phyloP scores from a whole-genome alignment of 1,140 invertebrate species.

The Aphaenogaster rudis region DNA sequence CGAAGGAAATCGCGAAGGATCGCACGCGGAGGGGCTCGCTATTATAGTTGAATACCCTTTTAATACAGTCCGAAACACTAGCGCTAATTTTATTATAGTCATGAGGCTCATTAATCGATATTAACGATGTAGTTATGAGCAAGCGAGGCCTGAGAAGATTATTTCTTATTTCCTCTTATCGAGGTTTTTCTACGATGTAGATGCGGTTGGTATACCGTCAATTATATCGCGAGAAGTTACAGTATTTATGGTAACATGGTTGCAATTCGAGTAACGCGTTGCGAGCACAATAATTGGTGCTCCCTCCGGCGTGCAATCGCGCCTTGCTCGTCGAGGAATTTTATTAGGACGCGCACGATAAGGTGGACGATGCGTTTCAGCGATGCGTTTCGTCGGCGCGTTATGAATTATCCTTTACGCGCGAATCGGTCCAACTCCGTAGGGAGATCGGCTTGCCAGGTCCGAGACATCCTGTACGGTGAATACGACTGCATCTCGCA shows the following conservation, averaged over 20 bases:
- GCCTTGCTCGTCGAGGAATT: constrained; percentile 16
- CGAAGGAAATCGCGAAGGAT: not conserved
- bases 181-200: not conserved
- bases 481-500: not conserved
- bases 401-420: constrained; percentile 35
- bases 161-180: not conserved
- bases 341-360: constrained; percentile 32
- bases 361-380: constrained; percentile 7
- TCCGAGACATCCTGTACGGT: not conserved
- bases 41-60: not conserved
- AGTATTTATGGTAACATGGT: constrained; percentile 7
- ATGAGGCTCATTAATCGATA: not conserved
- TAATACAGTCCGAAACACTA: too few species aligned
- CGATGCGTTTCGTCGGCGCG: not conserved
- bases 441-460: not conserved
- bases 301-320: not conserved
- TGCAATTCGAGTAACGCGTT: constrained; percentile 45
- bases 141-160: not conserved
- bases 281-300: constrained; percentile 56
- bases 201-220: not conserved
- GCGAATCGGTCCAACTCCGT: not conserved
- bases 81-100: not conserved
- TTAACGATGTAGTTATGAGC: not conserved
- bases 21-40: too few species aligned
- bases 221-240: not conserved